Base-by-base conservation (phyloP, 37 sponge, comb jelly and placozoan genomes). In the Beroe forskalii region DNA sequence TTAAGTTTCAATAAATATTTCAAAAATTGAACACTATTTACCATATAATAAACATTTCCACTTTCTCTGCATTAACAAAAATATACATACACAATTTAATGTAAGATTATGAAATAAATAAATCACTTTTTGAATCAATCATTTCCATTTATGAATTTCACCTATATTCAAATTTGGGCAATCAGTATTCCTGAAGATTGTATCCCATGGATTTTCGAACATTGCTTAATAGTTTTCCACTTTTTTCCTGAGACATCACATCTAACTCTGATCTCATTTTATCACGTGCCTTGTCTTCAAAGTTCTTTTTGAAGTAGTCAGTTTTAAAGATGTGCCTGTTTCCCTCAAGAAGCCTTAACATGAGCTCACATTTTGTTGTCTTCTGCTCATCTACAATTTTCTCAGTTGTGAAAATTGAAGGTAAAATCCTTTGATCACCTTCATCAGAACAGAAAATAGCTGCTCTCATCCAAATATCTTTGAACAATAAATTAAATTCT, bases 361-460 rank as follows among this genome's bases (percentile, higher is more conserved):
- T 0, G 86, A 44, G 44, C 27, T 80, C 86, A 80, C 86, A 80
- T 25, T 80, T 4, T 20, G 86, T n/a, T 1, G 28, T 22, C 30
- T 35, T 42, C 20, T 80, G 86, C 31, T 44, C 86, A 22, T 41
- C 23, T 6, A 39, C 48, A 4, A 42, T 17, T 27, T 80, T 12
- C 40, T 80, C 86, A 42, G 86, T 80, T 3, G 86, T 80, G 55
- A 80, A 80, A 24, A 35, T 38, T 14, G 86, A 80, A 4, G 86
- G 86, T 23, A 80, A 48, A 44, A 80, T 80, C 55, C 86, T 80
- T 25, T 80, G 37, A 43, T 80, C 86, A 22, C 86, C 86, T 25
- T 80, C 86, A 42, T 80, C 86, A 24, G 40, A 14, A n/a, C 55
- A 80, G 30, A 80, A 80, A 14, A 80, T 20, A 0, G 86, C n/a